These are phyloP conservation scores for Pangasius djambal DNA, from an alignment of 2,797 vertebrate species.

Conservation along the genomic window DNA sequence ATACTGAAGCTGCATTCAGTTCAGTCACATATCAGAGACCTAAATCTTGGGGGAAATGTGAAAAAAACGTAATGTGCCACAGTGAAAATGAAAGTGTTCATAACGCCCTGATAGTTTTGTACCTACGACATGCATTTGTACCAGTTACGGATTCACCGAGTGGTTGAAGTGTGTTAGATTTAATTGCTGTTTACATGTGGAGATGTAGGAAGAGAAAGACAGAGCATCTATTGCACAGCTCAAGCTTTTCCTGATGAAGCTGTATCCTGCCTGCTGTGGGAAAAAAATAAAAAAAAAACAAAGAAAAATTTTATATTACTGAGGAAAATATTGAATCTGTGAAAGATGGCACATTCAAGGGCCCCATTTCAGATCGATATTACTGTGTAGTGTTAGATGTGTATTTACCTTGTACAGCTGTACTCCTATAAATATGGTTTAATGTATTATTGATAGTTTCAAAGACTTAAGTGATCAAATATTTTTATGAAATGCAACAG, in stretches of 20 bases:
- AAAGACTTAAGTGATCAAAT: constrained; percentile 99
- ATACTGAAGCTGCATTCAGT: constrained; percentile 17
- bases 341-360: constrained; percentile 90
- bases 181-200: constrained; percentile 60
- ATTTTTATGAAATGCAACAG: constrained; percentile 99
- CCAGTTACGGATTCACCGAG: constrained; percentile 45
- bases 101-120: constrained; percentile 48
- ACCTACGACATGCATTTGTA: constrained; percentile 48
- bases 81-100: constrained; percentile 37
- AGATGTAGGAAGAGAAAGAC: constrained; percentile 42
- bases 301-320: constrained; percentile 60
- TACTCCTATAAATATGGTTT: constrained; percentile 99
- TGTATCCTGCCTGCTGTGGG: constrained; percentile 85
- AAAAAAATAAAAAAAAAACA: constrained; percentile 62
- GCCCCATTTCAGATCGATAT: constrained; percentile 93
- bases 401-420: constrained; percentile 99
- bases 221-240: constrained; percentile 83
- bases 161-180: constrained; percentile 49
- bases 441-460: constrained; percentile 99
- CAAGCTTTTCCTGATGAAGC: constrained; percentile 82
- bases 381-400: constrained; percentile 99
- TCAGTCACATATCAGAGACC: constrained; percentile 47
- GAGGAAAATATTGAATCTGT: constrained; percentile 75
- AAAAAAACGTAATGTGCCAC: constrained; percentile 17
- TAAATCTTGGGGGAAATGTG: constrained; percentile 14